Base-by-base conservation (phyloP, 2,888 invertebrate genomes). In the Drosophila macrothrix region DNA sequence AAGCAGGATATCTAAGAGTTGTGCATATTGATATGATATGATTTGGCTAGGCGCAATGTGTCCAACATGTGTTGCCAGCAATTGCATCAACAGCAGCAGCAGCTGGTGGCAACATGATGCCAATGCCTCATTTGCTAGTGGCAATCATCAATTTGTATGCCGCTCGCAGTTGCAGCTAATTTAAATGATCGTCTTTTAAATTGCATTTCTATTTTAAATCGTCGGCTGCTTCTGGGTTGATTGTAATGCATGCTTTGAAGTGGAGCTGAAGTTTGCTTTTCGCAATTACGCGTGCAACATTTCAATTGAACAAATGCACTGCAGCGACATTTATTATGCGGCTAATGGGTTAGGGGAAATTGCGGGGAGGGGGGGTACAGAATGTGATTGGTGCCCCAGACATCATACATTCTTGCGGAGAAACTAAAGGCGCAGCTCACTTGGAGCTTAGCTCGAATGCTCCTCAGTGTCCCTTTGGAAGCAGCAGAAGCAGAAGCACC, bases 201-300 rank as follows among this genome's bases (percentile, higher is more conserved):
- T 83, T 81, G 82, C 82, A 80, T 79, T 73, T 76, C 76, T 80
- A 84, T 82, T 87, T 83, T 49, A 72, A 73, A 61, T 73, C 60
- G 41, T 64, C 56, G 39, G 61, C 65, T 35, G 29, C 43, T 58
- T 46, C 73, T 54, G 64, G 60, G 29, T 35, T 59, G 60, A 76
- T 73, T 67, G 68, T 69, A 62, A 35, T 77, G 53, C 53, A 50
- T 69, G 43, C 84, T 83, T 83, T 88, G 67, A 76, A 75, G 74
- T 73, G 81, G 70, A 76, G 50, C 60, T 75, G 64, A 62, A 77
- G 83, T 80, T 65, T 64, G 73, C 63, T 67, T 73, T 63, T 65
- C 58, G 88, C 91, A 90, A 90, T 88, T 88, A 90, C 83, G 90
- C 90, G 83, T 90, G 88, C 88, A 90, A 90, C 87, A 88, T 90